Conservation (phyloP, 2,113 vertebrate species). For the Formicarius rufipectus region DNA sequence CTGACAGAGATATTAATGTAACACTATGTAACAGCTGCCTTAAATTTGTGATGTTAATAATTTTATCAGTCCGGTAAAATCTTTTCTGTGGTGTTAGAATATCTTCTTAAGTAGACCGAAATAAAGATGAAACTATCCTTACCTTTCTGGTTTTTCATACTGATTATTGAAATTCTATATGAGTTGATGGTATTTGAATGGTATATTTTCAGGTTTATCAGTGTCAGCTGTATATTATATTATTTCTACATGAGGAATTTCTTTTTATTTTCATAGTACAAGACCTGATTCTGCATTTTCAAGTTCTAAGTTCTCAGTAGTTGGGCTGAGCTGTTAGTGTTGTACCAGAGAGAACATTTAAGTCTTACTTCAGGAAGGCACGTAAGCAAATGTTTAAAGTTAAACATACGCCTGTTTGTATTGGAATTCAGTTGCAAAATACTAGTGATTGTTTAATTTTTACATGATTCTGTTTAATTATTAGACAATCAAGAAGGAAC, state of each 20-base stretch:
- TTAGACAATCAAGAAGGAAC: not conserved
- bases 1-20: conserved; percentile 28
- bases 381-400: not conserved
- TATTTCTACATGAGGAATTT: not conserved
- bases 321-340: not conserved
- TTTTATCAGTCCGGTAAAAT: conserved; percentile 6
- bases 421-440: conserved; percentile 13
- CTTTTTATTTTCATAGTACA: not conserved
- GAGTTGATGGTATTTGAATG: not conserved
- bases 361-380: not conserved
- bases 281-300: not conserved
- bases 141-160: not conserved
- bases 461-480: not conserved
- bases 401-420: not conserved
- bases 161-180: conserved; percentile 11
- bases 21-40: conserved; percentile 49
- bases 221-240: not conserved
- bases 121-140: conserved; percentile 56
- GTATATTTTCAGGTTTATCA: not conserved
- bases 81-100: conserved; percentile 7
- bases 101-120: conserved; percentile 40
- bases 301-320: not conserved
- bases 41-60: conserved; percentile 36
- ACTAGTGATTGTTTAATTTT: not conserved
- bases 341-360: not conserved